Base-by-base conservation (phyloP, 2,113 vertebrate genomes). In the Dasyprocta punctata region DNA sequence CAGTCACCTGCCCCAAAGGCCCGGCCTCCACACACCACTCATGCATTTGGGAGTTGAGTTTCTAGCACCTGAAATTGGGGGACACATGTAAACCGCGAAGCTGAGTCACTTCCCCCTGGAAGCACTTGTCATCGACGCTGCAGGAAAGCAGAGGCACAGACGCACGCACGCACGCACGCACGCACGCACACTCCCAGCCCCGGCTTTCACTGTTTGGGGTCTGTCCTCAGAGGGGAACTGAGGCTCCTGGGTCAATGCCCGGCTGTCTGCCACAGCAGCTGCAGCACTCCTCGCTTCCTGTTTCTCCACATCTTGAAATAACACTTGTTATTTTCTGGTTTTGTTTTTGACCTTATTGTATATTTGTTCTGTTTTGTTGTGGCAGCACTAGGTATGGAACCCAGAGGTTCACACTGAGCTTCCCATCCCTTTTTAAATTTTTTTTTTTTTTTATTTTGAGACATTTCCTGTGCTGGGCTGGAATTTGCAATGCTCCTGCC, bases 201-300 rank as follows among this genome's bases (percentile, higher is more conserved):
- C 13, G 9, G 13, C 63, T 14, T 11, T 65, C 67, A 71, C 67
- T 38, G 67, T 20, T 38, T 73, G 12, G 14, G 65, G 33, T 69
- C 65, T 69, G 65, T 17, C 36, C 65, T 19, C n/a, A 24, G 52
- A 19, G 38, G n/a, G 71, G 20, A 73, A 26, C 71, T n/a, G 36
- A 38, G 36, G 67, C 20, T n/a, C 65, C 36, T 38, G 17, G 22
- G 67, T 20, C 36, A 9, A 8, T 38, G 67, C 36, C 17, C 3
- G 17, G 5, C 67, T 38, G 36, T 69, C 14, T 16, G 33, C 30
- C 65, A 69, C 36, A 7, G 65, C 65, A n/a, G 65, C 67, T 71
- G 36, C 67, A 9, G 36, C 19, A 1, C 67, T 41, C 3, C 3
- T 9, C 3, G 1, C 8, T 73, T 41, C n/a, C n/a, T 3, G 0